Percentiles rank a stretch among this genome's conserved stretches.
These are phyloP conservation scores for Acanthis flammea DNA, from an alignment of 2,797 vertebrate genomes.

Conservation along the genomic window DNA sequence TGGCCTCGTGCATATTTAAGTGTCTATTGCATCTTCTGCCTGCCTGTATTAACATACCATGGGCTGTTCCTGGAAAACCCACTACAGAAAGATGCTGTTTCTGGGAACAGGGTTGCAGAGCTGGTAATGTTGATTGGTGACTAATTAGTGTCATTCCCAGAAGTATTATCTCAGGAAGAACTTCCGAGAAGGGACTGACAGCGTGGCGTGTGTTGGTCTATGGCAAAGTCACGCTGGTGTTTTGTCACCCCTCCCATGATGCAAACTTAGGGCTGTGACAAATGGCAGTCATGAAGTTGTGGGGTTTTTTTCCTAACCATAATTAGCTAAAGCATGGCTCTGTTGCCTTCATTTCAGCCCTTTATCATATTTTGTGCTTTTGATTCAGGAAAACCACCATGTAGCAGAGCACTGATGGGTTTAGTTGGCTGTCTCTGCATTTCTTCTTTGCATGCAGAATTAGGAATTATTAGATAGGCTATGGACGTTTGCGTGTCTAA, in stretches of 20 bases:
- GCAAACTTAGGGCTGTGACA: not conserved
- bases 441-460: not conserved
- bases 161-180: not conserved
- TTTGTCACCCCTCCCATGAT: not conserved
- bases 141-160: slow-evolving; percentile 56
- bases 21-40: not conserved
- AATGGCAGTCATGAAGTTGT: not conserved
- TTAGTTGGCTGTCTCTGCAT: not conserved
- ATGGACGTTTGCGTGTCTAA: not conserved
- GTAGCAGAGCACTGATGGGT: not conserved
- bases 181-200: slow-evolving; percentile 40
- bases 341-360: not conserved
- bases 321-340: slow-evolving; percentile 3
- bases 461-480: not conserved
- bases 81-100: not conserved
- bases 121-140: slow-evolving; percentile 40
- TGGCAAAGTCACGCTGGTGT: not conserved
- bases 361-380: not conserved
- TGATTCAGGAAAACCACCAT: not conserved
- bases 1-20: not conserved
- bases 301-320: not conserved
- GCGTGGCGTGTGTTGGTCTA: not conserved
- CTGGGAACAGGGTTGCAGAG: slow-evolving; percentile 32
- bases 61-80: slow-evolving; percentile 33
- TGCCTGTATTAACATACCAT: not conserved